These are phyloP conservation scores for Amiota mariae DNA, from an alignment of 2,888 invertebrate species.

Conservation along the genomic window DNA sequence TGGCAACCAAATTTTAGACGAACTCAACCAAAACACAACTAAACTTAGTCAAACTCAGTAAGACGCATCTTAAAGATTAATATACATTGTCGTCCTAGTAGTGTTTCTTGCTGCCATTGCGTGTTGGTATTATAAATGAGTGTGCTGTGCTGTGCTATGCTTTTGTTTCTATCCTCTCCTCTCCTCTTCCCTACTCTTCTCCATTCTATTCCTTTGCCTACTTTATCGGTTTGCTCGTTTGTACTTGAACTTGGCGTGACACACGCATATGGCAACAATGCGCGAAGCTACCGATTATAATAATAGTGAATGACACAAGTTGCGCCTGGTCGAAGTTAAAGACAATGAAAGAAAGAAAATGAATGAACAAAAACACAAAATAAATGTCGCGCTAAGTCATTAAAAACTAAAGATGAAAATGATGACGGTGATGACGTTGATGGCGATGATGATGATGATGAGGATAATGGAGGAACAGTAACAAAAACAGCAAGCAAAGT, in stretches of 20 bases:
- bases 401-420: constrained; percentile 8
- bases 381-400: not conserved
- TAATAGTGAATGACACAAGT: constrained; percentile 15
- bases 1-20: not conserved
- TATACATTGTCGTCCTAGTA: constrained; percentile 46
- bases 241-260: constrained; percentile 29
- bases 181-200: too few species aligned
- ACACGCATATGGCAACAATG: not conserved
- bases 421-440: not conserved
- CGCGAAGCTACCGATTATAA: constrained; percentile 8
- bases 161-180: too few species aligned
- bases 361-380: not conserved
- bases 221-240: not conserved
- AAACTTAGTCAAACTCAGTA: too few species aligned
- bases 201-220: too few species aligned
- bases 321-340: not conserved
- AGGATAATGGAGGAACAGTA: not conserved
- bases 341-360: not conserved
- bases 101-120: constrained; percentile 46
- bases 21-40: too few species aligned
- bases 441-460: too few species aligned
- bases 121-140: constrained; percentile 40
- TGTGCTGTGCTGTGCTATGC: too few species aligned
- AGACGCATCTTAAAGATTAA: constrained; percentile 45
- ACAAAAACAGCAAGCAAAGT: not conserved